Percentiles rank a stretch among this genome's conserved stretches.
Evolutionary conservation across 2,113 vertebrate genomes (phyloP).

Genomic region (Charina bottae): DNA sequence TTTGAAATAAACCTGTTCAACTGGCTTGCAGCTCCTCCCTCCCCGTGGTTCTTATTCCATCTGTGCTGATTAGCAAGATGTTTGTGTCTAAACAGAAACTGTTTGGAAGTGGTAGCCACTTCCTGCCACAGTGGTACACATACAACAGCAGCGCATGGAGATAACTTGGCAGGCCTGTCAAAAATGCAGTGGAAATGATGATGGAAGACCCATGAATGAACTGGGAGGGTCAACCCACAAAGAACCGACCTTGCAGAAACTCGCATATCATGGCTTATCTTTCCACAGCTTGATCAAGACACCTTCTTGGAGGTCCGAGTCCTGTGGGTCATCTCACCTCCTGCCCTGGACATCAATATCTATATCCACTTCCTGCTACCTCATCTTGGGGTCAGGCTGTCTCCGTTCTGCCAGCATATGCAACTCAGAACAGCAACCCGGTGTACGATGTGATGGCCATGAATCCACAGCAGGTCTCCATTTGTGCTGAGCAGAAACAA

Average conservation of each 20-base stretch:
- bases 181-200: background rate
- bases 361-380: background rate
- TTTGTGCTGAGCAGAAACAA: background rate
- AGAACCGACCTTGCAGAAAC: too few relatives aligned
- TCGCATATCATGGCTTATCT: too few relatives aligned
- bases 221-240: too few relatives aligned
- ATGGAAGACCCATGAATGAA: background rate
- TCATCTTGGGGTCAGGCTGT: background rate
- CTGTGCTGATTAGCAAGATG: constrained; percentile 84
- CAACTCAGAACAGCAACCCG: background rate
- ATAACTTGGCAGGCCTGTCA: background rate
- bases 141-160: constrained; percentile 48
- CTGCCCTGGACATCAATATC: too few relatives aligned
- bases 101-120: constrained; percentile 74
- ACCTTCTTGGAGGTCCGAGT: too few relatives aligned
- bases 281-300: too few relatives aligned
- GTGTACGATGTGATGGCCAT: too few relatives aligned
- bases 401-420: background rate
- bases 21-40: constrained; percentile 78
- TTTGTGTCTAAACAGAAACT: constrained; percentile 86
- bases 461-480: too few relatives aligned
- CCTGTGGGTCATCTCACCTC: too few relatives aligned
- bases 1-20: constrained; percentile 74
- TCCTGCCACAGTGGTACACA: constrained; percentile 68
- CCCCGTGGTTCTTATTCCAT: constrained; percentile 80